Evolutionary conservation across 92 coral and sea anemone species (phyloP).

Genomic region (Hydrozoanthus gracilis): DNA sequence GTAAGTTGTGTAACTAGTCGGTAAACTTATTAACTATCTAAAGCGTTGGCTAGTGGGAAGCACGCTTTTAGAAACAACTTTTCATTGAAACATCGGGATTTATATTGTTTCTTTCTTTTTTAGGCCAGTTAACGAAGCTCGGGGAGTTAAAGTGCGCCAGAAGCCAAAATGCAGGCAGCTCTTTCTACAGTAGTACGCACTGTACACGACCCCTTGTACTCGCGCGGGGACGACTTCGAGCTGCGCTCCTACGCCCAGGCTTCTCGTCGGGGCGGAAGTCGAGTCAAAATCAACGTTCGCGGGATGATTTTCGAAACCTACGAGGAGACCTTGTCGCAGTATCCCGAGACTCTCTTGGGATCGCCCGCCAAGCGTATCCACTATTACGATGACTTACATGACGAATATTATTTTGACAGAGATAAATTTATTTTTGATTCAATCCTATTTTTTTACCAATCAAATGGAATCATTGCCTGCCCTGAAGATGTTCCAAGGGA

Average conservation of each 20-base stretch:
- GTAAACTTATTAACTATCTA: too few relatives aligned
- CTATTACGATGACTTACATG: constrained; percentile 73
- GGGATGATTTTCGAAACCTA: constrained; percentile 92
- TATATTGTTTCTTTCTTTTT: neutral
- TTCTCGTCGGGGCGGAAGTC: constrained; percentile 44
- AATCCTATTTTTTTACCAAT: constrained; percentile 91
- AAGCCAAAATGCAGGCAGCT: constrained; percentile 35
- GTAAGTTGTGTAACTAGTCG: too few relatives aligned
- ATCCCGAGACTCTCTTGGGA: constrained; percentile 91
- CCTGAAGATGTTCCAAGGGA: constrained; percentile 94
- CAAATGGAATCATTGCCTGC: constrained; percentile 90
- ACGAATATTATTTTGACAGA: constrained; percentile 90
- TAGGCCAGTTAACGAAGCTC: neutral
- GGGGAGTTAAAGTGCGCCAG: neutral
- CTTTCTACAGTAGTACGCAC: constrained; percentile 19
- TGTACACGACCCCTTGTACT: constrained; percentile 23
- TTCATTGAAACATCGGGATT: neutral
- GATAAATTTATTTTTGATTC: constrained; percentile 89
- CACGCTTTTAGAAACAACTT: too few relatives aligned
- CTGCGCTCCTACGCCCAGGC: constrained; percentile 21
- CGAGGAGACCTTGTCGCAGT: constrained; percentile 91
- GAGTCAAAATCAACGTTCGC: constrained; percentile 86
- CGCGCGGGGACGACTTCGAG: constrained; percentile 29
- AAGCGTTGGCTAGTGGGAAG: too few relatives aligned
- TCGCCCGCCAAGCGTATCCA: constrained; percentile 74